Evolutionary conservation across 2,888 invertebrate species (phyloP).

Genomic region (Papilio demoleus): DNA sequence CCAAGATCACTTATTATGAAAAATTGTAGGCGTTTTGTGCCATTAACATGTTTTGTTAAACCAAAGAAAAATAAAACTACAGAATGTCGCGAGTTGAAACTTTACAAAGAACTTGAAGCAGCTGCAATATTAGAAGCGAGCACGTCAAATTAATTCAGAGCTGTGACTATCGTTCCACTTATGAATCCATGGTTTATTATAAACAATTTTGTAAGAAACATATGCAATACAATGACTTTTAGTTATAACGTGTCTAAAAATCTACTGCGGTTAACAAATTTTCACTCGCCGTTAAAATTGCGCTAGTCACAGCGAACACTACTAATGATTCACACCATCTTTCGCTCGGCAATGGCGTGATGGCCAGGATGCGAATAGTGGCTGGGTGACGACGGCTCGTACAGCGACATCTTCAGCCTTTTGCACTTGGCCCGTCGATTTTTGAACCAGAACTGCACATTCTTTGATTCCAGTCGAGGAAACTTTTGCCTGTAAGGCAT

Average conservation of each 20-base stretch:
- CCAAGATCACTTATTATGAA: constrained; percentile 38
- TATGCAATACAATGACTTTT: background rate
- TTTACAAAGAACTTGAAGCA: background rate
- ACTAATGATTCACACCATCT: constrained; percentile 66
- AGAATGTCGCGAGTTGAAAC: background rate
- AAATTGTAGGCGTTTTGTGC: constrained; percentile 40
- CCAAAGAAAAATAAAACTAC: background rate
- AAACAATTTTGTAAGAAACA: background rate
- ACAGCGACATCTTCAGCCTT: constrained; percentile 95
- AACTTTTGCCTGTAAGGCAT: constrained; percentile 99
- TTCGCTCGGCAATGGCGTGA: constrained; percentile 81
- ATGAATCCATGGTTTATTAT: background rate
- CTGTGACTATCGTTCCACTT: background rate
- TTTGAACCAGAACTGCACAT: constrained; percentile 99
- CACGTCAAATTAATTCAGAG: background rate
- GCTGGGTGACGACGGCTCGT: constrained; percentile 88
- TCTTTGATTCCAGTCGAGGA: constrained; percentile 98
- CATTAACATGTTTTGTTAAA: constrained; percentile 42
- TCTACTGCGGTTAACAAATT: background rate
- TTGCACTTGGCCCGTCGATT: constrained; percentile 99
- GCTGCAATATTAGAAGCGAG: background rate
- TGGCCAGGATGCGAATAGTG: constrained; percentile 84
- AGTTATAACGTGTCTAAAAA: background rate
- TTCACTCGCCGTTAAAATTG: background rate
- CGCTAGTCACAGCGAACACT: background rate